These are phyloP conservation scores for Brassicogethes aeneus DNA, from an alignment of 2,888 invertebrate species.

Conservation along the genomic window DNA sequence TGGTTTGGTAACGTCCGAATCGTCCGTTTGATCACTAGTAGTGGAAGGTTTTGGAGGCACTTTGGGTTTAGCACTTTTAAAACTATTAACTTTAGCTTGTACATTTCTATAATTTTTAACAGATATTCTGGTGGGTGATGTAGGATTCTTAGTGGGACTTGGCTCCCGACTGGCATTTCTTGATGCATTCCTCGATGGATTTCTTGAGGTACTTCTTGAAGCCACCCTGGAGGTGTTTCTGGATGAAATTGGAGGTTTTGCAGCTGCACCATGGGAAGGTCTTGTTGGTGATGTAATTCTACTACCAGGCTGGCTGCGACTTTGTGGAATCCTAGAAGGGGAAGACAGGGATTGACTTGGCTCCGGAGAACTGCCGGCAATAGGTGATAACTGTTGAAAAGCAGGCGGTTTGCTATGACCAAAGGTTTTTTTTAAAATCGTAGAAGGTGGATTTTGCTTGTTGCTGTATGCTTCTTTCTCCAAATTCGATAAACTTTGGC, in stretches of 20 bases:
- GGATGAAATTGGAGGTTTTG: constrained; percentile 18
- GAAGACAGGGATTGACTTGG: constrained; percentile 36
- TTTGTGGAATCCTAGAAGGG: constrained; percentile 33
- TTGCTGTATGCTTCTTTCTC: constrained; percentile 18
- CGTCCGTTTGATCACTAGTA: constrained; percentile 25
- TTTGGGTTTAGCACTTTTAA: constrained; percentile 35
- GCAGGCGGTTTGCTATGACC: constrained; percentile 23
- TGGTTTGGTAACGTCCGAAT: constrained; percentile 19
- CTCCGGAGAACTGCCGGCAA: constrained; percentile 38
- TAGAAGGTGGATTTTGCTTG: constrained; percentile 26
- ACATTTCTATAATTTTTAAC: constrained; percentile 33
- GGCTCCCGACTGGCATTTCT: constrained; percentile 29
- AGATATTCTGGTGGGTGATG: constrained; percentile 31
- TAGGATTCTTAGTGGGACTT: constrained; percentile 28
- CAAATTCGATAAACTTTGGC: constrained; percentile 34
- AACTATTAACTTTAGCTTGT: constrained; percentile 38
- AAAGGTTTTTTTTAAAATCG: constrained; percentile 14
- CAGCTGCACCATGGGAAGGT: constrained; percentile 10
- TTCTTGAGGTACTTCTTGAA: constrained; percentile 18
- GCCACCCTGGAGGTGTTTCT: constrained; percentile 10
- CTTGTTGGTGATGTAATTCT: constrained; percentile 28
- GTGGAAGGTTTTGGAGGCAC: constrained; percentile 37
- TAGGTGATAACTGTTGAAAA: constrained; percentile 35
- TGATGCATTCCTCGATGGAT: constrained; percentile 18
- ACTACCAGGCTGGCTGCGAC: constrained; percentile 31